phyloP scores from a whole-genome alignment of 2,888 invertebrate genomes.

The Baronia brevicornis region DNA sequence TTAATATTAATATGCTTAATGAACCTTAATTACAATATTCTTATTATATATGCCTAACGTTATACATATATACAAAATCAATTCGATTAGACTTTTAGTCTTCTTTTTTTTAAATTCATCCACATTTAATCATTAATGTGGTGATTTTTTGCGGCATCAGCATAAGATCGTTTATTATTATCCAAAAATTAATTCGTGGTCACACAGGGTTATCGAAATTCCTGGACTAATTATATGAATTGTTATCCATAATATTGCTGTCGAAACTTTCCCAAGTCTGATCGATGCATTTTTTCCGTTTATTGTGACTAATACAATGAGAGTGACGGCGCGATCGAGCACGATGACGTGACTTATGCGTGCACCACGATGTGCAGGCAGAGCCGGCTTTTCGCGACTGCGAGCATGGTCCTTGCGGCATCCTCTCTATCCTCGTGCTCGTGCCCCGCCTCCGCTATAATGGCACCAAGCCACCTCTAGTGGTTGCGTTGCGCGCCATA shows the following conservation, averaged over 20 bases:
- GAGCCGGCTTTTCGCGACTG: conserved; percentile 30
- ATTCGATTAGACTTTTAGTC: too few species aligned
- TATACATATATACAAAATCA: too few species aligned
- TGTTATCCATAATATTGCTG: conserved; percentile 6
- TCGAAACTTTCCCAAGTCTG: conserved; percentile 18
- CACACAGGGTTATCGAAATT: too few species aligned
- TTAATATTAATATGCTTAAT: too few species aligned
- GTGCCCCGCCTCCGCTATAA: conserved; percentile 74
- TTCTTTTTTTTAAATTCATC: too few species aligned
- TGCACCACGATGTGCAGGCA: conserved; percentile 41
- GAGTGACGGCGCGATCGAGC: conserved; percentile 21
- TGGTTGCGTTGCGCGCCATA: conserved; percentile 93
- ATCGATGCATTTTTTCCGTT: conserved; percentile 16
- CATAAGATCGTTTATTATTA: too few species aligned
- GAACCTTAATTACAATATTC: too few species aligned
- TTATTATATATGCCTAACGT: too few species aligned
- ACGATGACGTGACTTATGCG: conserved; percentile 30
- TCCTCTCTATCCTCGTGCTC: conserved; percentile 33
- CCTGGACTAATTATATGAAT: background rate
- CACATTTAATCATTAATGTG: too few species aligned
- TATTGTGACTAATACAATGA: conserved; percentile 18
- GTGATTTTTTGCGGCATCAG: too few species aligned
- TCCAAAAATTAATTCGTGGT: too few species aligned
- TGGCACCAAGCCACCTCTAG: conserved; percentile 88
- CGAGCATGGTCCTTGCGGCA: conserved; percentile 35